Evolutionary conservation across 2,113 vertebrate species (phyloP).

Genomic region (Pachyramphus minor): DNA sequence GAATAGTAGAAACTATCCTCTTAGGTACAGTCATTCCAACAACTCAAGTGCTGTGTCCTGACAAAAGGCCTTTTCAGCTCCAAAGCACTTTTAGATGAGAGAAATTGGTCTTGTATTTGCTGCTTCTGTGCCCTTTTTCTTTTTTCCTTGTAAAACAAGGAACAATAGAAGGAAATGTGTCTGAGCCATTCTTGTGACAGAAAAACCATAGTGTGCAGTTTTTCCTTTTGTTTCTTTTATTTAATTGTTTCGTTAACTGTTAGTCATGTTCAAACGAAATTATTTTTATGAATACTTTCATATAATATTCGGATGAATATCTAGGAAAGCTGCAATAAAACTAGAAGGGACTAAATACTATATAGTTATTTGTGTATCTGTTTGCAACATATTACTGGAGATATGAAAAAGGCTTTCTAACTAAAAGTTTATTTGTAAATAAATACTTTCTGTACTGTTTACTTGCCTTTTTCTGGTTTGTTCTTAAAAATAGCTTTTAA

Average conservation of each 20-base stretch:
- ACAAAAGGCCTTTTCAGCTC: background rate
- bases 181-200: background rate
- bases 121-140: background rate
- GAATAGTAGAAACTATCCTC: background rate
- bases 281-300: background rate
- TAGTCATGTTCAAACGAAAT: background rate
- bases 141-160: background rate
- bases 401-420: background rate
- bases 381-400: background rate
- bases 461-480: background rate
- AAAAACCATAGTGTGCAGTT: background rate
- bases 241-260: background rate
- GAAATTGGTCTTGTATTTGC: background rate
- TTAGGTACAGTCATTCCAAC: background rate
- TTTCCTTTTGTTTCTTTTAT: background rate
- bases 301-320: background rate
- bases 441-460: background rate
- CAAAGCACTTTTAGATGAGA: background rate
- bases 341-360: background rate
- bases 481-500: background rate
- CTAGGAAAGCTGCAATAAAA: background rate
- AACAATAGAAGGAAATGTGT: conserved; percentile 41
- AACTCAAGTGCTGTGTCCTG: background rate
- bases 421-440: background rate
- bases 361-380: background rate